These are phyloP conservation scores for Hypomecis atomaria DNA, from an alignment of 2,888 invertebrate species.

Conservation along the genomic window DNA sequence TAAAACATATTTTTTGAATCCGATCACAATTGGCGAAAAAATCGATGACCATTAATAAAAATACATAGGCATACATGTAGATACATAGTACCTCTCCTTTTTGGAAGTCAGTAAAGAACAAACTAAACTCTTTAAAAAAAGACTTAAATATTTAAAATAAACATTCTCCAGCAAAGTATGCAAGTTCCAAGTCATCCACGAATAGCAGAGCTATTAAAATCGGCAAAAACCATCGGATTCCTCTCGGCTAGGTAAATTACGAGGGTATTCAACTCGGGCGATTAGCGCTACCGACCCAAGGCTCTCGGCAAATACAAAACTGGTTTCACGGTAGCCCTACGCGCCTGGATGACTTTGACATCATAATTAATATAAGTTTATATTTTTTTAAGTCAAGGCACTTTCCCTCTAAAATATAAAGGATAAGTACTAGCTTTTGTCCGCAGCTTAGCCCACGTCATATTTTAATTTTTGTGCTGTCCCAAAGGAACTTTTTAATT, in stretches of 20 bases:
- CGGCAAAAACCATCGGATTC: slow-evolving; percentile 16
- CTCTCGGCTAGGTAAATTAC: slow-evolving; percentile 24
- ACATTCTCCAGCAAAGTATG: slow-evolving; percentile 7
- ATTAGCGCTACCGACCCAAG: slow-evolving; percentile 3
- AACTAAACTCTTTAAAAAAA: not conserved
- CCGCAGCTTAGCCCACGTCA: no score
- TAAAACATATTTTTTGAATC: no score
- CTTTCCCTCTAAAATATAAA: no score
- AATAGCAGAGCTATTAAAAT: slow-evolving; percentile 25
- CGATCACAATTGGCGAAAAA: no score
- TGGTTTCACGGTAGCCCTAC: slow-evolving; percentile 23
- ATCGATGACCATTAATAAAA: no score
- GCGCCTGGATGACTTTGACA: slow-evolving; percentile 1
- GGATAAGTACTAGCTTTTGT: no score
- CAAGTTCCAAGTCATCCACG: slow-evolving; percentile 7
- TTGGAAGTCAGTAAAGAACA: no score
- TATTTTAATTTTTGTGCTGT: no score
- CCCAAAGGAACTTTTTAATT: no score
- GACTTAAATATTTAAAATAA: not conserved
- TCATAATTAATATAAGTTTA: not conserved
- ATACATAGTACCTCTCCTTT: no score
- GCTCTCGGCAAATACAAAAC: slow-evolving; percentile 15
- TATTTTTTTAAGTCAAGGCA: no score
- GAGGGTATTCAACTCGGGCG: slow-evolving; percentile 27
- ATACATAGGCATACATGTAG: no score